Percentiles rank a stretch among this genome's conserved stretches.
phyloP scores from a whole-genome alignment of 92 coral and sea anemone genomes.

The Zoanthus sansibaricus region DNA sequence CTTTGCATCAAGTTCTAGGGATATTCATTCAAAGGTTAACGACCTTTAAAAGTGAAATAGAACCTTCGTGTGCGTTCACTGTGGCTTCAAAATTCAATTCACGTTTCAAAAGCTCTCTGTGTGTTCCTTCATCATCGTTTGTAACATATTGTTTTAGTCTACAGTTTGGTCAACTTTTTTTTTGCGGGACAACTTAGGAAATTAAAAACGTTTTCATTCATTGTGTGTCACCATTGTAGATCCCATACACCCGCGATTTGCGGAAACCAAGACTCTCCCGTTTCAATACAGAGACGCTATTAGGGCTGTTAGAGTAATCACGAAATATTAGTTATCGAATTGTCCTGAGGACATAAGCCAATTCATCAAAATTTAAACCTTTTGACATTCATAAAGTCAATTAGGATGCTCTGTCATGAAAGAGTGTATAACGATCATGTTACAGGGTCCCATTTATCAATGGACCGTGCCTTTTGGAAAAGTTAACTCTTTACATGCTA shows the following conservation, averaged over 20 bases:
- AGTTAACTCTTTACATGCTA: not conserved
- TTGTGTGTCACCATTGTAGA: not conserved
- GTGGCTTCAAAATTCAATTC: not conserved
- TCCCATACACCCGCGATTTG: not conserved
- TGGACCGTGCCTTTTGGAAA: not conserved
- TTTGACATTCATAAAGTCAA: not conserved
- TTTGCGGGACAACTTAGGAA: not conserved
- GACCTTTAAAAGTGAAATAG: not conserved
- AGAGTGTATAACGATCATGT: constrained; percentile 14
- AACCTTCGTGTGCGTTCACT: constrained; percentile 6
- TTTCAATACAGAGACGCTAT: not conserved
- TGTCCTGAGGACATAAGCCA: constrained; percentile 5
- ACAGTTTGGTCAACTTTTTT: not conserved
- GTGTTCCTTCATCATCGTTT: not conserved
- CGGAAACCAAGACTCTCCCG: constrained; percentile 16
- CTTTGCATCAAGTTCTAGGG: not conserved
- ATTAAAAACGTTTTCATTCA: not conserved
- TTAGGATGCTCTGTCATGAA: constrained; percentile 1
- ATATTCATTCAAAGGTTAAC: not conserved
- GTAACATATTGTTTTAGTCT: not conserved
- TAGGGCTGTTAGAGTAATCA: not conserved
- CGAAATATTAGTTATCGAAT: not conserved
- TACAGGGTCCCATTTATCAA: not conserved
- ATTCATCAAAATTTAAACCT: not conserved
- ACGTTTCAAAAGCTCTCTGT: not conserved